Conservation (phyloP, 2,888 invertebrate species). For the Cordilura impudica region DNA sequence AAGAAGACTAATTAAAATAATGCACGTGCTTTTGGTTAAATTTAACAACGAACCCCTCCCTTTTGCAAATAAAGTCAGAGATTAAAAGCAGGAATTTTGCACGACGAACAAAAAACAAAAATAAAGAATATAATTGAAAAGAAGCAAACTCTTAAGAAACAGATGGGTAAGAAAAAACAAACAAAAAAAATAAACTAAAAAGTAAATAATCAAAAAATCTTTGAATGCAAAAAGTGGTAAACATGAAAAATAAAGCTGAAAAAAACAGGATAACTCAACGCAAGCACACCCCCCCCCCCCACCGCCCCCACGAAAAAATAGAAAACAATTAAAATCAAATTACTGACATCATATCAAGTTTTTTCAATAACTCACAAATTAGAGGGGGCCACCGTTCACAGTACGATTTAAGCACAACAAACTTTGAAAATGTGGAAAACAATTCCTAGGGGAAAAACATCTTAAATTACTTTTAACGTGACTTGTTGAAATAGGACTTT, state of each 20-base stretch:
- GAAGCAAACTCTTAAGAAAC: neutral
- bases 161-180: neutral
- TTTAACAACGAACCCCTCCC: neutral
- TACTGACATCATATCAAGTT: neutral
- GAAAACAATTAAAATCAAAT: neutral
- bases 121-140: neutral
- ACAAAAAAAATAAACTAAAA: neutral
- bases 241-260: neutral
- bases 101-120: neutral
- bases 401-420: too few species aligned
- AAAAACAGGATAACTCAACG: neutral
- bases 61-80: neutral
- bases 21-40: conserved; percentile 34
- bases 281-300: too few species aligned
- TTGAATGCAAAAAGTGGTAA: neutral
- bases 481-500: too few species aligned
- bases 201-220: neutral
- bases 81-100: neutral
- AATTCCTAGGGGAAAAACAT: too few species aligned
- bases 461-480: too few species aligned
- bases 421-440: too few species aligned
- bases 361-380: too few species aligned
- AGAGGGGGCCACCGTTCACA: too few species aligned
- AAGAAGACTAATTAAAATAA: conserved; percentile 40
- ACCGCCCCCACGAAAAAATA: too few species aligned